Base-by-base conservation (phyloP, 2,888 invertebrate genomes). In the Caenorhabditis angaria region DNA sequence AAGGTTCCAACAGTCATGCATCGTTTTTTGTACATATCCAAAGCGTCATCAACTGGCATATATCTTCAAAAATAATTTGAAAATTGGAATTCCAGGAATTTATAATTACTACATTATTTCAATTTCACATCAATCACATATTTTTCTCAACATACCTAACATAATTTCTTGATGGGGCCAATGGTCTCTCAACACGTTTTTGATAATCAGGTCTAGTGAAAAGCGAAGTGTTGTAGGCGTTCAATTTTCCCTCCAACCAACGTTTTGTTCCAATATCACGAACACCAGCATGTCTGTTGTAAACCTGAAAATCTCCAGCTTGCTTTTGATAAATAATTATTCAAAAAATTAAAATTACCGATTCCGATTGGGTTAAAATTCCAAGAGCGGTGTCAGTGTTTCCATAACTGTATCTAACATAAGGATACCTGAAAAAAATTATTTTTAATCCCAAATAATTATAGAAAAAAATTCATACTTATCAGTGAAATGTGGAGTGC, bases 11-110 rank as follows among this genome's bases (percentile, higher is more conserved):
- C 85, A 48, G 87, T 87, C 87, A 87, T 85, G 70, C 82, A 86
- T 60, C 82, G 66, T 67, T 87, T 87, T 70, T 85, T 87, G 79
- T 83, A 87, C 84, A 87, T 80, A 62, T 84, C 83, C 41, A 87
- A 77, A 14, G 87, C 87, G 61, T 87, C 87, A 50, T 87, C 86
- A 29, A 83, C 80, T 24, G 83, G 83, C 86, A 87, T 87, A 71
- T 85, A 86, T 67, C 83, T 82, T 22, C 24, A 29, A 32, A 57
- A 56, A 41, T 35, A 48, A 2, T 27, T 54, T 2, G 3, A 1
- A 22, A 54, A 54, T n/a, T 5, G 5, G n/a, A 54, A 54, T 12
- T 18, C 8, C n/a, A 14, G 8, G 48, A 48, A 18, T 48, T n/a
- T 35, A 14, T 10, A 35, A 6, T 14, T 35, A 6, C 14, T 35